These are phyloP conservation scores for Stomorhina lunata DNA, from an alignment of 2,888 invertebrate genomes.

Conservation along the genomic window DNA sequence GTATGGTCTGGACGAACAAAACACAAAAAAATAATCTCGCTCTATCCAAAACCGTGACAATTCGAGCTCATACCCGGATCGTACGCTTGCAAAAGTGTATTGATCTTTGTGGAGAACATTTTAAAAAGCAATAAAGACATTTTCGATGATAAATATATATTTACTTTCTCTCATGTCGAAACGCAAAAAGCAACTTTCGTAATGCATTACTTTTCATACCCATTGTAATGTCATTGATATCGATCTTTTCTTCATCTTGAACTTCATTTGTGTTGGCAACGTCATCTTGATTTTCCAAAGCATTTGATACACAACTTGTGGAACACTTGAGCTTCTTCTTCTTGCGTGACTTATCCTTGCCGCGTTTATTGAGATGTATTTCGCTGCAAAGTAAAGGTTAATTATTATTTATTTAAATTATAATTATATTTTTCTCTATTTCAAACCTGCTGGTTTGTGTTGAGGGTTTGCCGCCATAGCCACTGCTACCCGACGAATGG, in stretches of 20 bases:
- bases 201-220: slow-evolving; percentile 56
- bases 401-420: not conserved
- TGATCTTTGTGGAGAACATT: no score
- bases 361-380: slow-evolving; percentile 73
- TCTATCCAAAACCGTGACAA: no score
- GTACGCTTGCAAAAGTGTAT: no score
- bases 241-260: slow-evolving; percentile 63
- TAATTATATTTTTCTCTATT: not conserved
- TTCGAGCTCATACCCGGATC: no score
- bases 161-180: no score
- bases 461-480: slow-evolving; percentile 87
- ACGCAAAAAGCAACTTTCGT: no score
- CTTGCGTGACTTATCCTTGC: slow-evolving; percentile 77
- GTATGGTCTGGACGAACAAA: no score
- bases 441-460: slow-evolving; percentile 81
- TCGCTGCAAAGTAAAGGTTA: slow-evolving; percentile 69
- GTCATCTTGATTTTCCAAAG: slow-evolving; percentile 69
- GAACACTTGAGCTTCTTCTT: slow-evolving; percentile 76
- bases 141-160: no score
- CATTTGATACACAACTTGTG: slow-evolving; percentile 58
- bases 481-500: slow-evolving; percentile 89
- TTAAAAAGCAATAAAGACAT: no score
- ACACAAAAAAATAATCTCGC: no score
- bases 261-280: slow-evolving; percentile 62
- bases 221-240: slow-evolving; percentile 67